These are phyloP conservation scores for Aptenodytes patagonicus DNA, from an alignment of 2,113 vertebrate genomes.

Conservation along the genomic window DNA sequence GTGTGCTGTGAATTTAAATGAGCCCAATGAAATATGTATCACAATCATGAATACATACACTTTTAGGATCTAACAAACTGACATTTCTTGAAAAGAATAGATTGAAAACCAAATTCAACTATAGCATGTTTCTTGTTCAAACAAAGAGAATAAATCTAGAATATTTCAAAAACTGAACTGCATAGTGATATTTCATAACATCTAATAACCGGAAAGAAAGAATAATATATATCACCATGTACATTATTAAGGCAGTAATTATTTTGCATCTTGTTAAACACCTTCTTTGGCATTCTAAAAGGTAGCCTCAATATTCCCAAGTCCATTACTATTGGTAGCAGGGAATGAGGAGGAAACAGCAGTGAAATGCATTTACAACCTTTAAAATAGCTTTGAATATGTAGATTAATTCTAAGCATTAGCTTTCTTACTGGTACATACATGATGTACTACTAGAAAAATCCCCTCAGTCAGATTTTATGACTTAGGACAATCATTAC, in stretches of 20 bases:
- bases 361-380: neutral
- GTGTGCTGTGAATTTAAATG: neutral
- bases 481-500: neutral
- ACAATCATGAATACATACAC: neutral
- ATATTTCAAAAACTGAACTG: neutral
- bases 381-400: neutral
- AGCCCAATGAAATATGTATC: neutral
- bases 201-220: neutral
- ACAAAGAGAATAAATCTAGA: neutral
- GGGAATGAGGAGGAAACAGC: neutral
- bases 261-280: neutral
- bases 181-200: neutral
- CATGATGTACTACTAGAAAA: neutral
- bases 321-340: neutral
- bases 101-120: neutral
- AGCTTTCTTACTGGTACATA: neutral
- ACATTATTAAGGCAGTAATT: neutral
- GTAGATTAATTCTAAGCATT: neutral
- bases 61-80: neutral
- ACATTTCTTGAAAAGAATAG: neutral
- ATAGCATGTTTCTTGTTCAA: neutral
- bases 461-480: neutral
- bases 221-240: neutral
- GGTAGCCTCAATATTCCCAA: neutral
- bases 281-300: neutral